Percentiles rank a stretch among this genome's conserved stretches.
Conservation (phyloP, 92 coral and sea anemone genomes). For the Siderastrea radians region DNA sequence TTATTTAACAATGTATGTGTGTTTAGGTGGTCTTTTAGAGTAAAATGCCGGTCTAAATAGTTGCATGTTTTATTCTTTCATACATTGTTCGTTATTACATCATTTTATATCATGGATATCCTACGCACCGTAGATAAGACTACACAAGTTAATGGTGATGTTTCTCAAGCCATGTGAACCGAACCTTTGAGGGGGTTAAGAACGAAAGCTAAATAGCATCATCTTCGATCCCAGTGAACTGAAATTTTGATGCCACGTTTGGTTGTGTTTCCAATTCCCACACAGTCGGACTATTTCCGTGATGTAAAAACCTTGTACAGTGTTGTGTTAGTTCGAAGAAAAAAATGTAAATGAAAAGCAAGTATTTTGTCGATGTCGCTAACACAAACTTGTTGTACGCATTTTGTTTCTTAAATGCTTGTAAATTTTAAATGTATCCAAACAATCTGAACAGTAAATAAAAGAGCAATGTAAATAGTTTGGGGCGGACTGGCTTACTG, state of each 20-base stretch:
- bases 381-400: conserved; percentile 25
- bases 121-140: background rate
- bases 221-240: no score
- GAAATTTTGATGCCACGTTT: background rate
- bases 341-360: background rate
- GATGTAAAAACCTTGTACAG: background rate
- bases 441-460: conserved; percentile 13
- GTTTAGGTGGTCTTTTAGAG: background rate
- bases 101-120: background rate
- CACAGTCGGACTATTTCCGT: background rate
- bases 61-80: background rate
- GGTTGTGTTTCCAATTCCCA: background rate
- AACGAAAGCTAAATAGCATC: background rate
- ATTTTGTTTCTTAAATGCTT: conserved; percentile 4
- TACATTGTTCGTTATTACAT: background rate
- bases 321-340: background rate
- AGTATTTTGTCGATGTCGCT: background rate
- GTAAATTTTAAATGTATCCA: conserved; percentile 14
- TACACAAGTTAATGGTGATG: no score
- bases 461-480: conserved; percentile 5
- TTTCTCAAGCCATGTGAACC: background rate
- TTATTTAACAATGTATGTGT: no score
- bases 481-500: background rate
- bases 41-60: background rate
- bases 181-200: background rate